Base-by-base conservation (phyloP, 2,888 invertebrate genomes). In the Apamea monoglypha region DNA sequence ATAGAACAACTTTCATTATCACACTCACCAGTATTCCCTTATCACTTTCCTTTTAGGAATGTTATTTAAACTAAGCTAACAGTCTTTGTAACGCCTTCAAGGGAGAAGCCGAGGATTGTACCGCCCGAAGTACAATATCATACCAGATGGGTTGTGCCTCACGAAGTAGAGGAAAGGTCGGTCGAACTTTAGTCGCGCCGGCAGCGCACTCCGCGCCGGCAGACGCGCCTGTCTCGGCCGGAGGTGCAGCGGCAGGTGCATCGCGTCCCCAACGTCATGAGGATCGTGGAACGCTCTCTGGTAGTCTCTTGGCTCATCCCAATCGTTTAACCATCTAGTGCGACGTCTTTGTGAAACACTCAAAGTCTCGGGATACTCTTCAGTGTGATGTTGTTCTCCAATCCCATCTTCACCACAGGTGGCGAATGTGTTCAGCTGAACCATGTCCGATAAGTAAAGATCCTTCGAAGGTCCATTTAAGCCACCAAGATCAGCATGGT, bases 61-160 rank as follows among this genome's bases (percentile, higher is more conserved):
- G 91, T 91, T 92, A 93, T 92, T 94, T 93, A 94, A 94, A 94
- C 94, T 96, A 96, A 93, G 91, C 94, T 95, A 96, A 94, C 96
- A 97, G 96, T 97, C 96, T 96, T 95, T 94, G 87, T 89, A 89
- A 91, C 87, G 87, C 81, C 92, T 95, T 96, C 95, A 98, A 94
- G 98, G 98, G 94, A 98, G 95, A 92, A 98, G 97, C 95, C 98
- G 97, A 66, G 98, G 99, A 95, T 98, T 99, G 96, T 98, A 99
- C 92, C 99, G 97, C 66, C 99, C 99, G 97, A 98, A 98, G 93
- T 98, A 98, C 74, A 99, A 96, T 91, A 99, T 98, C 96, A 99
- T 97, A 82, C 99, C 99, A n/a, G 99, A 98, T 2, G 99, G 99
- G 94, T 99, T 99, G 94, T 99, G 99, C 92, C 99, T 97, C 25